Conservation (phyloP, 2,888 invertebrate genomes). For the Nemotelus nigrinus region DNA sequence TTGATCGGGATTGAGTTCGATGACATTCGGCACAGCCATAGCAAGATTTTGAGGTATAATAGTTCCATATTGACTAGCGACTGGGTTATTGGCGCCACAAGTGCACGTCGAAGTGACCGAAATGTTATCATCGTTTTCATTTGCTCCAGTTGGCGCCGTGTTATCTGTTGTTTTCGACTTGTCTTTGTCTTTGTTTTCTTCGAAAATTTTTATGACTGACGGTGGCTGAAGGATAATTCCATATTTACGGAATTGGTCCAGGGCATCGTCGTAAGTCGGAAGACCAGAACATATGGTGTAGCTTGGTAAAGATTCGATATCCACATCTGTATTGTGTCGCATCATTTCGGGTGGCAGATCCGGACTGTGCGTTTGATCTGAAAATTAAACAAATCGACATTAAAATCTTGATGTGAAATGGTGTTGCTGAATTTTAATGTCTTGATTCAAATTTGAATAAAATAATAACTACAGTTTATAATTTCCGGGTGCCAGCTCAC, state of each 20-base stretch:
- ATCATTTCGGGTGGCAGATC: slow-evolving; percentile 58
- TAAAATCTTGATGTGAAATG: neutral
- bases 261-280: slow-evolving; percentile 72
- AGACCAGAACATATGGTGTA: slow-evolving; percentile 74
- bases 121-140: slow-evolving; percentile 54
- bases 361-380: slow-evolving; percentile 65
- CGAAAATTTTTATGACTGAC: slow-evolving; percentile 62
- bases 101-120: slow-evolving; percentile 58
- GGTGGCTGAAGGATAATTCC: slow-evolving; percentile 60
- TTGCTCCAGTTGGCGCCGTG: slow-evolving; percentile 23
- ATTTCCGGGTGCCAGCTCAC: no score
- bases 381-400: slow-evolving; percentile 54
- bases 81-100: slow-evolving; percentile 53
- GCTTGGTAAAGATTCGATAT: slow-evolving; percentile 70
- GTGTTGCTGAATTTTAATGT: neutral
- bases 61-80: neutral
- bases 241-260: slow-evolving; percentile 69
- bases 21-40: slow-evolving; percentile 52
- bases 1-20: slow-evolving; percentile 63
- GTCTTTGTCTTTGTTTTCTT: slow-evolving; percentile 53
- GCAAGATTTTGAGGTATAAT: slow-evolving; percentile 28
- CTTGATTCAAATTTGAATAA: no score
- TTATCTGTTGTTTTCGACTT: slow-evolving; percentile 44
- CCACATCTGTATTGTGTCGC: slow-evolving; percentile 63
- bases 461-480: no score